Base-by-base conservation (phyloP, 2,888 invertebrate species). In the Caenorhabditis sp. region DNA sequence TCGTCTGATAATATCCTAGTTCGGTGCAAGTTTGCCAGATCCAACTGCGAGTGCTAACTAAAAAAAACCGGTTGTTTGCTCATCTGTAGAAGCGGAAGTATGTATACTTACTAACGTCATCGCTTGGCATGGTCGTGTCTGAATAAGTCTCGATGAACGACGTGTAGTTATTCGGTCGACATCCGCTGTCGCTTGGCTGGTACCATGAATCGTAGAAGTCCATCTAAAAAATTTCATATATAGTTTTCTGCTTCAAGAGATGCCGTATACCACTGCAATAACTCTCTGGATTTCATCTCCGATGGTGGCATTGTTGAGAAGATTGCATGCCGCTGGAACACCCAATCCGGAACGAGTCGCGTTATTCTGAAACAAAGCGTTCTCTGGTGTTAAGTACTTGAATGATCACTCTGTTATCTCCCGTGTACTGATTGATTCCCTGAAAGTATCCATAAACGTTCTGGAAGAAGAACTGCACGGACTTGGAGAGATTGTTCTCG, bases 21-120 rank as follows among this genome's bases (percentile, higher is more conserved):
- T 97, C 97, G 0, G 96, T 96, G 92, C 97, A 98, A 0, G 97
- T 97, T 92, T 97, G 97, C 92, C 96, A 97, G 80, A 94, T 95
- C 97, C 97, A 97, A 90, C 96, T 96, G 0, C 97, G 95, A 50
- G 71, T 72, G n/a, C 78, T 62, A 22, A 81, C 86, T 85, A 76
- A 69, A 81, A 68, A 11, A 24, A 40, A 56, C 9, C 32, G 1
- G 13, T 0, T 22, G 22, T 15, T 24, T 11, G 13, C 20, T 20
- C 5, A 18, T 18, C 22, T 35, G 6, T 8, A 0, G 13, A 40
- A 40, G 8, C n/a, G 26, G 53, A 13, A 15, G 44, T 6, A 15
- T n/a, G 20, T 13, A 32, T 32, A 53, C 65, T 64, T 51, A 84
- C 87, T 77, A 32, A 70, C 55, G 22, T 82, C 80, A 32, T 67